Conservation (phyloP, 2,888 invertebrate species). For the Ecdyonurus torrentis region DNA sequence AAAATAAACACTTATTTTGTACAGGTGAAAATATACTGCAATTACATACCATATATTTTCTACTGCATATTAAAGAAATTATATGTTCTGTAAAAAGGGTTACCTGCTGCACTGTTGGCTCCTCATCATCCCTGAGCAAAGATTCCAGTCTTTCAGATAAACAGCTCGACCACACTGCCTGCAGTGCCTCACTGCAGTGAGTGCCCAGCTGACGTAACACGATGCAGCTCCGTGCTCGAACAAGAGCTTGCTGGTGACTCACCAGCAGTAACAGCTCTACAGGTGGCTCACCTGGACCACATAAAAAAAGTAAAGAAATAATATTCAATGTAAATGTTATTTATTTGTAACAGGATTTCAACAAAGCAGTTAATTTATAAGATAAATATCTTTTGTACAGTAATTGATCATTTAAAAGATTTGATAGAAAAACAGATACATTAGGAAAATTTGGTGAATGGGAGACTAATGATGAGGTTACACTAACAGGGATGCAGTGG, state of each 20-base stretch:
- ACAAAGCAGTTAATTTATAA: neutral
- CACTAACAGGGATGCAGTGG: too few species aligned
- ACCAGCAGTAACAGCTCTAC: constrained; percentile 17
- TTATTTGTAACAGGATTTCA: neutral
- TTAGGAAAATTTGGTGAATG: too few species aligned
- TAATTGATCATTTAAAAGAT: too few species aligned
- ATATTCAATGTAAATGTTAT: neutral
- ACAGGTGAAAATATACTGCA: too few species aligned
- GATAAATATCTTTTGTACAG: constrained; percentile 13
- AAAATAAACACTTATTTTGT: too few species aligned
- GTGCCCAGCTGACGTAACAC: constrained; percentile 52
- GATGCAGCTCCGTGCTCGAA: constrained; percentile 47
- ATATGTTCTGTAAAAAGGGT: neutral
- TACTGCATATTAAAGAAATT: neutral
- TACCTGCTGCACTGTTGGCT: neutral
- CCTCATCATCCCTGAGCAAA: neutral
- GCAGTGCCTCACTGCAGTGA: constrained; percentile 46
- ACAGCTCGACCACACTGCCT: constrained; percentile 40
- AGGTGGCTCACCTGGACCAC: constrained; percentile 9
- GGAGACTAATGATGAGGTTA: too few species aligned
- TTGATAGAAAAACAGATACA: too few species aligned
- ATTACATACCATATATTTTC: too few species aligned
- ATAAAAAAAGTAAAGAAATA: constrained; percentile 9
- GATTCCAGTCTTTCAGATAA: constrained; percentile 19
- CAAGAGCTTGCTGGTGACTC: constrained; percentile 21